Evolutionary conservation across 2,888 invertebrate species (phyloP).

Genomic region (Tuta absoluta): DNA sequence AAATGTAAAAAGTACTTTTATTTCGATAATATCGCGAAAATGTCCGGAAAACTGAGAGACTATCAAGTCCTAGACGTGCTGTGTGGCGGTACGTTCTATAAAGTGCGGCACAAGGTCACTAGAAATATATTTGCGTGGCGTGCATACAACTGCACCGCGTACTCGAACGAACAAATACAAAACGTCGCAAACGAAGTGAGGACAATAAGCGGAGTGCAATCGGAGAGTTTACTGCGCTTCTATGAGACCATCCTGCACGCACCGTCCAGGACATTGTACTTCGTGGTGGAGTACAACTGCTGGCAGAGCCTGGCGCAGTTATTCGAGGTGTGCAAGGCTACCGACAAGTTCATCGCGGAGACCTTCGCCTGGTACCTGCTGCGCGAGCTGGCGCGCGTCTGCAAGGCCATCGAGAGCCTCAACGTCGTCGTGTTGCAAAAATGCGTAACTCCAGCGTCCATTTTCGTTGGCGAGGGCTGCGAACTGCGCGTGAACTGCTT

Average conservation of each 20-base stretch:
- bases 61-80: conserved; percentile 78
- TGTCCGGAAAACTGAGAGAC: conserved; percentile 71
- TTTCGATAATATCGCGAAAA: conserved; percentile 42
- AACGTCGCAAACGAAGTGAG: conserved; percentile 70
- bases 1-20: conserved; percentile 58
- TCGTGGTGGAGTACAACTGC: conserved; percentile 70
- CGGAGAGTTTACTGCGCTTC: conserved; percentile 65
- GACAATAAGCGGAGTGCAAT: conserved; percentile 63
- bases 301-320: conserved; percentile 68
- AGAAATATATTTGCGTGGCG: conserved; percentile 77
- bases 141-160: conserved; percentile 71
- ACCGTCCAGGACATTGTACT: conserved; percentile 74
- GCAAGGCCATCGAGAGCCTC: conserved; percentile 55
- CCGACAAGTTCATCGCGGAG: conserved; percentile 61
- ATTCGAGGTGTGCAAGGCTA: conserved; percentile 55
- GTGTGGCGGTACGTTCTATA: conserved; percentile 75
- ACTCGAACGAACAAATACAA: conserved; percentile 69
- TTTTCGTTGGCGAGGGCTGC: conserved; percentile 62
- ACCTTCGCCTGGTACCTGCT: conserved; percentile 69
- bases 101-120: conserved; percentile 78
- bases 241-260: conserved; percentile 72
- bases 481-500: conserved; percentile 70
- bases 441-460: conserved; percentile 55
- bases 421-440: conserved; percentile 56
- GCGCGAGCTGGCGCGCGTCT: conserved; percentile 63